Conservation (phyloP, 2,113 vertebrate genomes). For the Periophthalmodon schlosseri region DNA sequence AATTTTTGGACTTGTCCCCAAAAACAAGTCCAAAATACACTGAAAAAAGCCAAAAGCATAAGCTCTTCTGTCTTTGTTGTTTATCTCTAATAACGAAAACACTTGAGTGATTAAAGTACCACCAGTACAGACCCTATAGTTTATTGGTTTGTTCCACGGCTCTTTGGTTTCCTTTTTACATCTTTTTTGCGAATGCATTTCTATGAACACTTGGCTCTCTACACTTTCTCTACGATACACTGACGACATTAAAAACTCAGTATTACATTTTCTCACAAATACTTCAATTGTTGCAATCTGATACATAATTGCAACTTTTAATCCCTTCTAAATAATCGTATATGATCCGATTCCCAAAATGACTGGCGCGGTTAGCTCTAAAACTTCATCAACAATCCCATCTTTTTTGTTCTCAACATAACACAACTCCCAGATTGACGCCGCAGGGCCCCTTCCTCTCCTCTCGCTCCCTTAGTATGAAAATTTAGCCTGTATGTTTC, state of each 20-base stretch:
- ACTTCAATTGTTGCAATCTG: background rate
- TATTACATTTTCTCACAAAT: background rate
- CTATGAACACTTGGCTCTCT: no score
- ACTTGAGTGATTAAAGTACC: no score
- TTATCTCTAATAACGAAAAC: no score
- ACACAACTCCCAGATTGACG: conserved; percentile 28
- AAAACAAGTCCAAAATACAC: no score
- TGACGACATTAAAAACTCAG: background rate
- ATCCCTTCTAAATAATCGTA: conserved; percentile 9
- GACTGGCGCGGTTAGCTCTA: conserved; percentile 18
- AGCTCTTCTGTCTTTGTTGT: no score
- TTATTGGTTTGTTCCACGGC: no score
- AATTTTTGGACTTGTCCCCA: background rate
- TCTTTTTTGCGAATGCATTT: no score
- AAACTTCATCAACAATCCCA: conserved; percentile 23
- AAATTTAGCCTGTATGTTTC: conserved; percentile 71
- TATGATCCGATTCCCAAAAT: background rate
- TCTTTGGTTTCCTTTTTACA: no score
- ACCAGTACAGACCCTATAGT: no score
- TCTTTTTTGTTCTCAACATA: conserved; percentile 47
- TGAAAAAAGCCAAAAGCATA: no score
- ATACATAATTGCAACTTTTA: conserved; percentile 55
- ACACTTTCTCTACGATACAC: background rate
- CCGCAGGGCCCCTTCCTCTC: conserved; percentile 55
- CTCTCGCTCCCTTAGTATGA: conserved; percentile 65